Percentiles rank a stretch among this genome's conserved stretches.
Evolutionary conservation across 2,888 invertebrate species (phyloP).

Genomic region (Sesia bembeciformis): DNA sequence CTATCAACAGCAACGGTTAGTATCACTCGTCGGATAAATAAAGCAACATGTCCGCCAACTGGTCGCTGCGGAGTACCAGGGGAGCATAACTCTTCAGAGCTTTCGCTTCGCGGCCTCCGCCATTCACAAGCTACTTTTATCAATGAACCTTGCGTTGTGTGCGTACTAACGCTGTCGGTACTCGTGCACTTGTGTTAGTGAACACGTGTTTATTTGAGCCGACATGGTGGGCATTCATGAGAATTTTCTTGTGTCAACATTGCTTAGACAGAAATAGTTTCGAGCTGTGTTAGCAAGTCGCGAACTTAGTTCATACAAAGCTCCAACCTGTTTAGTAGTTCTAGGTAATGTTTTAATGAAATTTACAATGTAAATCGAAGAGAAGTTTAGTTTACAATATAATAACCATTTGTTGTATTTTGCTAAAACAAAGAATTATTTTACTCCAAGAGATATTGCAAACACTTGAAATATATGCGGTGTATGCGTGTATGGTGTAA

Average conservation of each 20-base stretch:
- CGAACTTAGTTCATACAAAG: neutral
- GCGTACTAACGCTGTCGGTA: constrained; percentile 9
- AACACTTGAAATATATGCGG: too few species aligned
- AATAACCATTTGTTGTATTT: too few species aligned
- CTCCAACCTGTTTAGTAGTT: too few species aligned
- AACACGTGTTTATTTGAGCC: constrained; percentile 63
- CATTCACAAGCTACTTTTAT: constrained; percentile 43
- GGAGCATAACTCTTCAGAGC: constrained; percentile 45
- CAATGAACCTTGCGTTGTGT: constrained; percentile 51
- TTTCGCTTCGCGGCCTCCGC: constrained; percentile 33
- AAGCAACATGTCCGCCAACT: constrained; percentile 61
- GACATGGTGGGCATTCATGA: constrained; percentile 67
- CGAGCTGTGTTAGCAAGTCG: constrained; percentile 50
- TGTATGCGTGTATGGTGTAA: too few species aligned
- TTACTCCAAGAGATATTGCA: too few species aligned
- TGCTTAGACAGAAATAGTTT: constrained; percentile 58
- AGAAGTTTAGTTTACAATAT: too few species aligned
- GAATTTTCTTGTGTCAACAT: constrained; percentile 71
- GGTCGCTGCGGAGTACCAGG: constrained; percentile 53
- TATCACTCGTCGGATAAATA: constrained; percentile 24
- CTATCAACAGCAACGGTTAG: too few species aligned
- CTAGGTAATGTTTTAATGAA: too few species aligned
- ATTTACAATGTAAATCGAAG: too few species aligned
- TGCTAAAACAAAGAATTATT: too few species aligned
- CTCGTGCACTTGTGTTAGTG: constrained; percentile 7